phyloP scores from a whole-genome alignment of 1,140 invertebrate species.

The Dufourea novaeangliae region DNA sequence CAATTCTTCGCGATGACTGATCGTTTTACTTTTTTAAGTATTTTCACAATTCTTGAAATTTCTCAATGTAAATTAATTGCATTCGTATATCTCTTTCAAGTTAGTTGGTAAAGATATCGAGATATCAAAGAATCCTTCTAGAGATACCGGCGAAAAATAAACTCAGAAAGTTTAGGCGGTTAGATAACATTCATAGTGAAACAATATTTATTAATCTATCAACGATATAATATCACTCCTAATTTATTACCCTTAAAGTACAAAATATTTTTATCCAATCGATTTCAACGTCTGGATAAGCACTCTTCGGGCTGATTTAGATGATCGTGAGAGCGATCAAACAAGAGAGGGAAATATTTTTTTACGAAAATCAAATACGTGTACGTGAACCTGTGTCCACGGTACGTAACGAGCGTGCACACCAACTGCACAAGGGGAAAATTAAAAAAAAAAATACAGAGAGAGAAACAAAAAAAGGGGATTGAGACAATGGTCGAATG shows the following conservation, averaged over 20 bases:
- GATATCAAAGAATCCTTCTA: neutral
- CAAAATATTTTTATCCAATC: no score
- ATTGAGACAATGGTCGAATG: neutral
- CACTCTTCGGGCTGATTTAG: no score
- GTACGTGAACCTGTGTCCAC: no score
- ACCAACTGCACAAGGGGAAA: no score
- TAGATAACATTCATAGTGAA: neutral
- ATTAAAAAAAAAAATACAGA: neutral
- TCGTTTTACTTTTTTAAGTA: neutral
- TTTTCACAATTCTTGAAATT: neutral
- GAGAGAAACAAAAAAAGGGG: neutral
- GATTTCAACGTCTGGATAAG: no score
- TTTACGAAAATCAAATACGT: no score
- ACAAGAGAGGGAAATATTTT: no score
- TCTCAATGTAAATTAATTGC: constrained; percentile 25
- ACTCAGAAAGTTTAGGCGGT: neutral
- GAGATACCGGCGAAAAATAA: neutral
- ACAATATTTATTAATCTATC: neutral
- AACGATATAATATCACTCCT: no score
- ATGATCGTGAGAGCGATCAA: no score
- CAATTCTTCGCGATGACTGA: neutral
- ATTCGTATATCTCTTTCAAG: constrained; percentile 5
- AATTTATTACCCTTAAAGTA: no score
- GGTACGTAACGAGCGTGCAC: no score
- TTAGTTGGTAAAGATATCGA: neutral